Evolutionary conservation across 2,113 vertebrate genomes (phyloP), one percentile per base, ranked within the genome.

Genomic region (Gobiocypris rarus): DNA sequence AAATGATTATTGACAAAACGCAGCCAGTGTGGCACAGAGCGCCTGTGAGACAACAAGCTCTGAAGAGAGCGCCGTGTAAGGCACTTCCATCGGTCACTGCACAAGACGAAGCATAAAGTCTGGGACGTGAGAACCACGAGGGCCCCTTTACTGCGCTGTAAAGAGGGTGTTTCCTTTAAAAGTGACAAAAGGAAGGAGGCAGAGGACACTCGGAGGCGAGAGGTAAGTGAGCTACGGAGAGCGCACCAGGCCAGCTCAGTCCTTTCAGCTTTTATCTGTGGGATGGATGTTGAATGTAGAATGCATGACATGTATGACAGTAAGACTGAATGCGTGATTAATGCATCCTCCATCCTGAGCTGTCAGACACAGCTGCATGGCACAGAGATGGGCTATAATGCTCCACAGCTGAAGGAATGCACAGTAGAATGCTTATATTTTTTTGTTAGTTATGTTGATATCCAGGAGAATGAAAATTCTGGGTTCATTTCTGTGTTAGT

Each of bases 1-100:
- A 98, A 98, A 99, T 97, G 97, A 95, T 97, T 99, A 98, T 99
- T 98, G 98, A 99, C 97, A 97, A 98, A 98, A 98, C 96, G 82
- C 96, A 97, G 97, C 93, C 94, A 94, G 96, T 93, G 95, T 93
- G 95, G 95, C 84, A 84, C 94, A 86, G 95, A 94, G 95, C 90
- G 87, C 92, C 87, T 95, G 95, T 93, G 75, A 87, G 88, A 92
- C 87, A 14, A 63, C 65, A 17, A 67, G 92, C 82, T 56, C 48
- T 13, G 59, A 59, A n/a, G 26, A 79, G 75, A 50, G 70, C 75
- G 70, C 28, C 4, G 56, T 50, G 24, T 48, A 26, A 48, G 43
- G 15, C 38, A 24, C 54, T 43, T 79, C 41, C 24, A 13, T 26
- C 59, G 41, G 59, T 67, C 43, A 67, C 19, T 76, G 70, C 26